Evolutionary conservation across 2,888 invertebrate genomes (phyloP), one percentile per base, ranked within the genome.

Genomic region (Synanthedon formicaeformis): DNA sequence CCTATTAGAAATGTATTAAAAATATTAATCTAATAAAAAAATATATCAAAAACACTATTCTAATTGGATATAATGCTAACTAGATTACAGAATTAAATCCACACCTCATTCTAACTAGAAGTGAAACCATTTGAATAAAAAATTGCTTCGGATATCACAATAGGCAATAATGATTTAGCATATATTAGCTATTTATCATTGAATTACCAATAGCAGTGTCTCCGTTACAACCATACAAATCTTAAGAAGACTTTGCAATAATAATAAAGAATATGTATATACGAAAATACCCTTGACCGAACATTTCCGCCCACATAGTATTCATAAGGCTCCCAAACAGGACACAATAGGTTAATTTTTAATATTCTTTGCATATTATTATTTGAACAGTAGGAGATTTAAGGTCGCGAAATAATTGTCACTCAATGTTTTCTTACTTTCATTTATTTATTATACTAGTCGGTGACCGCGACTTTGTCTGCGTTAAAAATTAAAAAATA

Each of bases 331-430:
- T 55, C 75, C 75, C 66, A 70, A 80, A 65, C 57, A 57, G 67
- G 71, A 69, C 55, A 77, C 77, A 78, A 75, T 74, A 62, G 69
- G 61, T 60, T 69, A 74, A 76, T 81, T 75, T 77, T 74, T 76
- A 74, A 72, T 60, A 67, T 63, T 23, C 34, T 34, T 34, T 34
- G 34, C 34, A 34, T 34, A 34, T 34, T 34, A 34, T 34, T 34
- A 34, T 34, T 34, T 34, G 13, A 45, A 51, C 48, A 48, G 18
- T 23, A 51, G 16, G 14, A 18, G 18, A 41, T 51, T 45, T 45
- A 34, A 34, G 34, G 34, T 34, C 34, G 34, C 34, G 3, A 18
- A 16, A 50, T 16, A 12, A 50, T 5, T 50, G 34, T 34, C 34
- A 34, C 1, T 34, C 34, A 34, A 34, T 34, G 34, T 34, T 34